Percentiles rank a stretch among this genome's conserved stretches.
These are phyloP conservation scores for Pyrgilauda ruficollis DNA, from an alignment of 2,113 vertebrate genomes.

Conservation along the genomic window DNA sequence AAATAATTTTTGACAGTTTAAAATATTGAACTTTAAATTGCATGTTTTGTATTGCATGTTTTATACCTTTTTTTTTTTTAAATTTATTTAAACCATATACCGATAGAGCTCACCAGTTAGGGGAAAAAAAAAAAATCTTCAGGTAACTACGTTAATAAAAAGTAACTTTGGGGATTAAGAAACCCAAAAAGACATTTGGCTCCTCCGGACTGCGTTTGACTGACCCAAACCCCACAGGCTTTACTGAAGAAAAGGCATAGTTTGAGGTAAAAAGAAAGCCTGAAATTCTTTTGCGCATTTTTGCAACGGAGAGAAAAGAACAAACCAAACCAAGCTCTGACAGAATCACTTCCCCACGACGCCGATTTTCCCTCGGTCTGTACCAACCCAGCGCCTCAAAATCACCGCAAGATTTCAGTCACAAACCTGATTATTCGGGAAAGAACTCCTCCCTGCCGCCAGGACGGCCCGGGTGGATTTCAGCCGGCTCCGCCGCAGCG, in stretches of 20 bases:
- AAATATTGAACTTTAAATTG: not conserved
- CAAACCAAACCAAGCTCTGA: not conserved
- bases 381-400: not conserved
- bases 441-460: too few relatives aligned
- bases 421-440: not conserved
- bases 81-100: too few relatives aligned
- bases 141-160: not conserved
- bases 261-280: not conserved
- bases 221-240: not conserved
- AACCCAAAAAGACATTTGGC: not conserved
- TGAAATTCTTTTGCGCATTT: not conserved
- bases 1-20: not conserved
- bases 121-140: not conserved
- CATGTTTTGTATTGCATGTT: not conserved
- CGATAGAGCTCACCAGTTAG: not conserved
- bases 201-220: accelerated
- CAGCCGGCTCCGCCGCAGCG: not conserved
- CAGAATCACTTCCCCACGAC: too few relatives aligned
- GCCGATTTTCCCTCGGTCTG: not conserved
- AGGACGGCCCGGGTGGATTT: accelerated
- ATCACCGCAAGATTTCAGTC: not conserved
- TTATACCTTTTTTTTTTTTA: not conserved
- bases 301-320: not conserved
- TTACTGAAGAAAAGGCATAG: accelerated
- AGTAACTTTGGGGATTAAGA: not conserved